Percentiles rank a stretch among this genome's conserved stretches.
These are phyloP conservation scores for Cebidichthys violaceus DNA, from an alignment of 2,113 vertebrate genomes.

Conservation along the genomic window DNA sequence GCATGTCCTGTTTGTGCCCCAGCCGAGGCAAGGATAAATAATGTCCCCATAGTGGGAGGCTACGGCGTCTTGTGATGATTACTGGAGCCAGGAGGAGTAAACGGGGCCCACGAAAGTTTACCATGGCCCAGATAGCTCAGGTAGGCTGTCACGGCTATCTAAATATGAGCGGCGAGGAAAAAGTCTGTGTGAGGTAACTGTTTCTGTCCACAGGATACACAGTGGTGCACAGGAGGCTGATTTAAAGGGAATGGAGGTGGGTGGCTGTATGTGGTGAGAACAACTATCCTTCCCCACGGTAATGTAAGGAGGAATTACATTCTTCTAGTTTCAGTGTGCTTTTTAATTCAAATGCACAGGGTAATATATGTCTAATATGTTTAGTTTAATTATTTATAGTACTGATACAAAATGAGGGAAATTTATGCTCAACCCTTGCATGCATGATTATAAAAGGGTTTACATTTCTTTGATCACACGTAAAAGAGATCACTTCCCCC, in stretches of 20 bases:
- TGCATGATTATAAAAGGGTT: neutral
- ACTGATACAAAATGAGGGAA: neutral
- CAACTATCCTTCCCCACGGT: constrained; percentile 15
- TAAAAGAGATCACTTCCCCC: neutral
- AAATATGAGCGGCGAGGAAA: constrained; percentile 61
- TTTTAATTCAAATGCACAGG: constrained; percentile 13
- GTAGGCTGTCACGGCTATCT: constrained; percentile 74
- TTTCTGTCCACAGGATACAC: constrained; percentile 74
- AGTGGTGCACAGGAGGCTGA: constrained; percentile 59
- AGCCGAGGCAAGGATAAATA: constrained; percentile 65
- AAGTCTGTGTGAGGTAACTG: constrained; percentile 55
- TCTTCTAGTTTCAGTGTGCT: neutral
- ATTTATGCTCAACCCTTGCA: neutral
- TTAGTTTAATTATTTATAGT: constrained; percentile 2
- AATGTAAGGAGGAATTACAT: constrained; percentile 7
- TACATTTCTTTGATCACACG: neutral
- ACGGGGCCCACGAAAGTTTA: constrained; percentile 70
- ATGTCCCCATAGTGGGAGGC: constrained; percentile 54
- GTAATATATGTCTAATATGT: neutral
- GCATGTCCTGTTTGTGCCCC: constrained; percentile 65
- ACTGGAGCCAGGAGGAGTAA: constrained; percentile 74
- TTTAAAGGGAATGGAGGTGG: constrained; percentile 57
- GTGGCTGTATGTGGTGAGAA: constrained; percentile 42
- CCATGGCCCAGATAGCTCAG: constrained; percentile 76
- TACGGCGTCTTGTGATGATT: constrained; percentile 74